These are phyloP conservation scores for Ceryle rudis DNA, from an alignment of 2,797 vertebrate species.

Conservation along the genomic window DNA sequence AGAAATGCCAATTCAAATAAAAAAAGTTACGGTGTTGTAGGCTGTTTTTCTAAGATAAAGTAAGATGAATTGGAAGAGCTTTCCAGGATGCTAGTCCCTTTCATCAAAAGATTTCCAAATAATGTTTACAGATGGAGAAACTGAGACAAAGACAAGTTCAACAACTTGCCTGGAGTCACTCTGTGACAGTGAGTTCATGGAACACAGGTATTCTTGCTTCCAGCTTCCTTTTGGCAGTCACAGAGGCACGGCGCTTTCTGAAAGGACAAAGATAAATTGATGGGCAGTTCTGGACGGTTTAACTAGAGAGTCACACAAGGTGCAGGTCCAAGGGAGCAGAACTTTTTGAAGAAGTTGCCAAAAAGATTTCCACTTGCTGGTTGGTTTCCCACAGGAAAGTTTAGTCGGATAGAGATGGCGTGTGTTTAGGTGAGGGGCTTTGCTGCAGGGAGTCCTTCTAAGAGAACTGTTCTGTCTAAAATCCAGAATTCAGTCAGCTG, in stretches of 20 bases:
- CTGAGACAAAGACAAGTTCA: conserved; percentile 30
- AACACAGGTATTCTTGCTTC: not conserved
- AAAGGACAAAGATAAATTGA: not conserved
- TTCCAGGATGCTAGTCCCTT: conserved; percentile 8
- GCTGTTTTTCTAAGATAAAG: conserved; percentile 56
- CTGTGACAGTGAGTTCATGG: not conserved
- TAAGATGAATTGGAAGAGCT: not conserved
- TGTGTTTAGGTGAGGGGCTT: not conserved
- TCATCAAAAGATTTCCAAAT: conserved; percentile 45
- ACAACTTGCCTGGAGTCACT: not conserved
- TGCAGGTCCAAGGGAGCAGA: not conserved
- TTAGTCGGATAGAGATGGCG: not conserved
- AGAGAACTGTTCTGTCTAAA: not conserved
- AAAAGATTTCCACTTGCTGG: not conserved
- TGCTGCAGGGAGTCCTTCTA: not conserved
- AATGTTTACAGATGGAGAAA: conserved; percentile 47
- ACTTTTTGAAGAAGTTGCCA: not conserved
- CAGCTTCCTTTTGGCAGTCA: not conserved
- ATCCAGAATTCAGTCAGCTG: not conserved
- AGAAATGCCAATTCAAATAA: conserved; percentile 65
- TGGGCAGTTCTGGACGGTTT: not conserved
- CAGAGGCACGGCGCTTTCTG: not conserved
- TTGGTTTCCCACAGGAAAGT: not conserved
- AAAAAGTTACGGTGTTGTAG: not conserved
- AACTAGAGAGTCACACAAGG: not conserved